Percentiles rank a stretch among this genome's conserved stretches.
Conservation (phyloP, 2,888 invertebrate species). For the Andrena flavipes region DNA sequence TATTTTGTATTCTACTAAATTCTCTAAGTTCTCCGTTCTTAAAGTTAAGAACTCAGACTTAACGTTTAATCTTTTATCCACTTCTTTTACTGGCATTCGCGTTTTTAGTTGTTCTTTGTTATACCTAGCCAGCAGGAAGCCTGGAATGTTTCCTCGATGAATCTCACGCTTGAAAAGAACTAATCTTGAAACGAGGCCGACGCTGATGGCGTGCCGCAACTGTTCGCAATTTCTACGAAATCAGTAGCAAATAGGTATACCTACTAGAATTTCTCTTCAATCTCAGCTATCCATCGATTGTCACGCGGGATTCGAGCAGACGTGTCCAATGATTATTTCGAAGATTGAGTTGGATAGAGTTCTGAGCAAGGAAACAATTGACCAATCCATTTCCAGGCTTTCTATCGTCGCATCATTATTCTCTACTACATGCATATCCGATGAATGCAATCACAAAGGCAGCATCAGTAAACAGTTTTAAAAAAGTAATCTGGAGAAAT, state of each 20-base stretch:
- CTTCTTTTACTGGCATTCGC: not conserved
- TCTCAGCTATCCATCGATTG: slow-evolving; percentile 15
- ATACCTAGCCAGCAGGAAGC: not conserved
- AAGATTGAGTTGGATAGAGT: not conserved
- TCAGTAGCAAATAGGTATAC: slow-evolving; percentile 4
- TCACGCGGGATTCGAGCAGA: slow-evolving; percentile 5
- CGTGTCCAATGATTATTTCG: slow-evolving; percentile 12
- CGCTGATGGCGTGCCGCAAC: slow-evolving; percentile 11
- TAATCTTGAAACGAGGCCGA: slow-evolving; percentile 10
- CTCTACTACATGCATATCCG: not conserved
- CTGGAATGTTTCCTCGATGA: not conserved
- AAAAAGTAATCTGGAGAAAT: too few species aligned
- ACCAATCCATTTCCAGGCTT: slow-evolving; percentile 1
- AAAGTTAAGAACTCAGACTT: too few species aligned
- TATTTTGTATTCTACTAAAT: too few species aligned
- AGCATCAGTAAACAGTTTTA: not conserved
- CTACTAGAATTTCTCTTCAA: slow-evolving; percentile 29
- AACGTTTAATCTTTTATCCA: not conserved
- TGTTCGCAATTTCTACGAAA: slow-evolving; percentile 32
- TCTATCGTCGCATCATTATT: not conserved
- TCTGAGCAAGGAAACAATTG: not conserved
- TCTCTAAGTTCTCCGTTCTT: too few species aligned
- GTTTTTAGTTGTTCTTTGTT: not conserved
- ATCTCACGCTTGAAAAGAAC: not conserved
- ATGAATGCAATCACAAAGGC: not conserved